Evolutionary conservation across 2,797 vertebrate species (phyloP).

Genomic region (Taenioides sp.): DNA sequence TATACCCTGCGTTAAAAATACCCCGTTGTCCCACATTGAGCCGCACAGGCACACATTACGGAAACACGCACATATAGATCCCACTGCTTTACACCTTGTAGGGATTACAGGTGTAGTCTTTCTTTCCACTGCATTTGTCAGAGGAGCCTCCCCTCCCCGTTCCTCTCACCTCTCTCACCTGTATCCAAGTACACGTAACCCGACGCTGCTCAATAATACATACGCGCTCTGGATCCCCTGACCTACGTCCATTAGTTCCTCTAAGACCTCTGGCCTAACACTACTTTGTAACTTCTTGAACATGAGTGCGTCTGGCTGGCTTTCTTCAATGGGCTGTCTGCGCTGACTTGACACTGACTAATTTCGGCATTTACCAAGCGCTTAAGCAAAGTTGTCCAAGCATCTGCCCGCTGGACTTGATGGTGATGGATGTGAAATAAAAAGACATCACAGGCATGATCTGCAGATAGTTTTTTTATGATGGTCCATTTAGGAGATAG

Average conservation of each 20-base stretch:
- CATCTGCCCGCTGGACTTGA: background rate
- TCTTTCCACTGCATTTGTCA: slow-evolving; percentile 76
- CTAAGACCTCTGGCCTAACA: slow-evolving; percentile 70
- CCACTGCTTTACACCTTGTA: slow-evolving; percentile 50
- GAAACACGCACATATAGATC: slow-evolving; percentile 28
- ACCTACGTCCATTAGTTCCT: slow-evolving; percentile 64
- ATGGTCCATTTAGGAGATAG: background rate
- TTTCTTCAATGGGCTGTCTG: slow-evolving; percentile 21
- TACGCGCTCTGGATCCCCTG: slow-evolving; percentile 65
- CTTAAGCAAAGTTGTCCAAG: slow-evolving; percentile 15
- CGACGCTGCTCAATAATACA: slow-evolving; percentile 79
- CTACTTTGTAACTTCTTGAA: slow-evolving; percentile 68
- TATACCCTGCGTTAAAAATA: slow-evolving; percentile 5
- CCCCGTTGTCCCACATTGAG: background rate
- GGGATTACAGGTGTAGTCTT: slow-evolving; percentile 79
- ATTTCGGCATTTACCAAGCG: slow-evolving; percentile 36
- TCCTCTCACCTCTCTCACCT: slow-evolving; percentile 27
- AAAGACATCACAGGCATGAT: background rate
- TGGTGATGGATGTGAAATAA: background rate
- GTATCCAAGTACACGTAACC: slow-evolving; percentile 61
- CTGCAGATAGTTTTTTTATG: background rate
- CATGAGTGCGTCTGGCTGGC: slow-evolving; percentile 51
- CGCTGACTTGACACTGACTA: slow-evolving; percentile 30
- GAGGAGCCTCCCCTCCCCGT: slow-evolving; percentile 45
- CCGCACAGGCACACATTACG: background rate